A percentile compares a stretch with the other conserved stretches of the same genome.
phyloP scores from a whole-genome alignment of 2,797 vertebrate species.

The Melanotaenia boesemani region DNA sequence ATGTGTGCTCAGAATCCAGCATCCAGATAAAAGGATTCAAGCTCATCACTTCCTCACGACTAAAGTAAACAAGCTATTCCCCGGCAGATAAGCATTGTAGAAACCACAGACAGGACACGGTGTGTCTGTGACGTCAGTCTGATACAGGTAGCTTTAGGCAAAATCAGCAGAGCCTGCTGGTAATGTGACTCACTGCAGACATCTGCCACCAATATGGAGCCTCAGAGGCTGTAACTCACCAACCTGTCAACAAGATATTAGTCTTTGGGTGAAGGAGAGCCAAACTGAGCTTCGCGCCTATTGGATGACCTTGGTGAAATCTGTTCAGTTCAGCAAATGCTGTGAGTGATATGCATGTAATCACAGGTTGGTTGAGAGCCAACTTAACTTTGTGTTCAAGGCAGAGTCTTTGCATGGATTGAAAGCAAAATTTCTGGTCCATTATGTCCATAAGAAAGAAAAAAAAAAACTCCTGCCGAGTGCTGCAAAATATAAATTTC shows the following conservation, averaged over 20 bases:
- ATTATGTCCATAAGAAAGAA: constrained; percentile 28
- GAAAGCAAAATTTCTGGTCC: constrained; percentile 35
- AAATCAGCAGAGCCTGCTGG: constrained; percentile 36
- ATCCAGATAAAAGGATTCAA: constrained; percentile 53
- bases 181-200: constrained; percentile 60
- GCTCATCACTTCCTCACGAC: constrained; percentile 48
- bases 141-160: constrained; percentile 36
- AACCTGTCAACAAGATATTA: constrained; percentile 59
- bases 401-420: constrained; percentile 26
- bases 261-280: constrained; percentile 54
- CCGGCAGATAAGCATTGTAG: constrained; percentile 41
- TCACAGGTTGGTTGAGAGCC: constrained; percentile 56
- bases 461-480: constrained; percentile 25
- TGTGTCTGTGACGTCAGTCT: constrained; percentile 17
- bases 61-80: constrained; percentile 63
- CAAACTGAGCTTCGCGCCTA: constrained; percentile 43
- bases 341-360: constrained; percentile 68
- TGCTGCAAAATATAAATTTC: constrained; percentile 37
- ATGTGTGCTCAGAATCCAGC: constrained; percentile 51
- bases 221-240: constrained; percentile 51
- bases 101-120: constrained; percentile 23
- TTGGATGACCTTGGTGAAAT: constrained; percentile 74
- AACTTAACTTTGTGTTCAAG: constrained; percentile 42
- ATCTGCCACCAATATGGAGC: constrained; percentile 33
- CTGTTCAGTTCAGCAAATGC: constrained; percentile 69